phyloP scores from a whole-genome alignment of 2,113 vertebrate genomes.

The Eclectus roratus region DNA sequence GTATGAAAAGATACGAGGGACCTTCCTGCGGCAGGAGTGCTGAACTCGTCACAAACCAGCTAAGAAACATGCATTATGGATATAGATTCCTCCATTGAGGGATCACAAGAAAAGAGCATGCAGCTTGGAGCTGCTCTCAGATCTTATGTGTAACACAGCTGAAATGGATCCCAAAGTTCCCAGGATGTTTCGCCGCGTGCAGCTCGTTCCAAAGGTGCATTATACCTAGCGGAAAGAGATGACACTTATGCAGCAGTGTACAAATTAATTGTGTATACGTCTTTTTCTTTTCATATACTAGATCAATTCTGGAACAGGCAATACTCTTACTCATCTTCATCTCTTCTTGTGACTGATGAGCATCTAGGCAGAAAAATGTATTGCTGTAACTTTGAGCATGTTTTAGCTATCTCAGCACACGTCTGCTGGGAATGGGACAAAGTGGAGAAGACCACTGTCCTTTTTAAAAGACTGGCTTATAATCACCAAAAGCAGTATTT shows the following conservation, averaged over 20 bases:
- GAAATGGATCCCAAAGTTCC: background rate
- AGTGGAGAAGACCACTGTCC: conserved; percentile 23
- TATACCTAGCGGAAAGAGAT: background rate
- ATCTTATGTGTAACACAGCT: background rate
- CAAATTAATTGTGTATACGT: conserved; percentile 42
- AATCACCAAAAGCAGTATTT: conserved; percentile 39
- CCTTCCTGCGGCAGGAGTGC: conserved; percentile 44
- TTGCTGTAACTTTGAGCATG: conserved; percentile 61
- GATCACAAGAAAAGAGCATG: background rate
- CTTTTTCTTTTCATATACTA: conserved; percentile 48
- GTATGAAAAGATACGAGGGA: background rate
- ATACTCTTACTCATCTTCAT: conserved; percentile 32
- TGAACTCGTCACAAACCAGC: conserved; percentile 31
- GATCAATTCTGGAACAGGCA: conserved; percentile 54
- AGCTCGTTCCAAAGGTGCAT: conserved; percentile 43
- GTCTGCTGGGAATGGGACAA: conserved; percentile 20
- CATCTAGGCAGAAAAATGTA: conserved; percentile 9
- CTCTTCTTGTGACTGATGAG: conserved; percentile 39
- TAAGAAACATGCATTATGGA: conserved; percentile 2
- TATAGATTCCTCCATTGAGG: conserved; percentile 8
- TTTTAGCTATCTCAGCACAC: conserved; percentile 48
- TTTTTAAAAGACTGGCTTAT: conserved; percentile 45
- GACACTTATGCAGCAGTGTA: conserved; percentile 43
- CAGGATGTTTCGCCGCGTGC: background rate
- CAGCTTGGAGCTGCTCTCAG: conserved; percentile 32